Base-by-base conservation (phyloP, 2,797 vertebrate species). In the Champsocephalus esox region DNA sequence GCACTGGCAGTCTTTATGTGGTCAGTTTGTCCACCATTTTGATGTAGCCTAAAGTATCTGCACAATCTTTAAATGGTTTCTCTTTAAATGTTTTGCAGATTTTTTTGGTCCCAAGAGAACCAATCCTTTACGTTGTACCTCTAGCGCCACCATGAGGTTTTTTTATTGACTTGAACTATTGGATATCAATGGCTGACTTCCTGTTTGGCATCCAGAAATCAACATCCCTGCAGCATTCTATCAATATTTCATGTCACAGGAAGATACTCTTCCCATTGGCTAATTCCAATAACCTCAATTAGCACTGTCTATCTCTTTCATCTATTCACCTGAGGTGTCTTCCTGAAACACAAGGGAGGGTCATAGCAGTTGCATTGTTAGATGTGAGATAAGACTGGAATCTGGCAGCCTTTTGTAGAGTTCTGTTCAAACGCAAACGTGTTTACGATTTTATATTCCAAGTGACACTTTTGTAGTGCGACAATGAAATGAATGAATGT, bases 331-430 rank as follows among this genome's bases (percentile, higher is more conserved):
- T 21, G 6, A 19, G 28, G 45, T 45, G 12, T 56, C 43, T 8
- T 43, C 9, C 19, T 59, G 12, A 69, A 46, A 46, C n/a, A 51
- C 32, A 19, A 5, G 12, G 17, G 14, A 50, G 61, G 9, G 50
- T n/a, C n/a, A 9, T 38, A 55, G n/a, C 13, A 28, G 51, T 50
- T 66, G 14, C 14, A 68, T 41, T 60, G 12, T 52, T 63, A 19
- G 49, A 28, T 28, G 28, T 28, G 28, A 77, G 17, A 69, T 45
- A 38, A 46, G 28, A 16, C 24, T 9, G 13, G 41, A 61, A 83
- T 83, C 46, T 81, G 75, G 14, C 71, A 49, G 48, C 59, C 51
- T 49, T 63, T 74, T 75, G 64, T 49, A 44, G 61, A 71, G 9
- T 66, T 59, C 8, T 59, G 62, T 73, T 74, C 8, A 69, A 62